Conservation (phyloP, 2,888 invertebrate genomes). For the Brassicogethes aeneus region DNA sequence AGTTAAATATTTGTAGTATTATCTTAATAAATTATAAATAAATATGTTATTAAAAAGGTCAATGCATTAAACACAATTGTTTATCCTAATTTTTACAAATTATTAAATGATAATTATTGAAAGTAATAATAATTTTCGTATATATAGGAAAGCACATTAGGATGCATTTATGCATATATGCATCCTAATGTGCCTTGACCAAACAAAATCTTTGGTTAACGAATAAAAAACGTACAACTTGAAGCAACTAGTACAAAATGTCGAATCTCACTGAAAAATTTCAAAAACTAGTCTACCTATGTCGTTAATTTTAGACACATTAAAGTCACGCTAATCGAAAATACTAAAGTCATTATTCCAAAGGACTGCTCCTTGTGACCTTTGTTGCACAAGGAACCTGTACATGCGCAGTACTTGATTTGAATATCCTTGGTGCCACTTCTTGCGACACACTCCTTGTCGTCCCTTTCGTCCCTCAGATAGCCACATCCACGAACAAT, state of each 20-base stretch:
- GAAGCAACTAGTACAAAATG: background rate
- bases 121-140: too few relatives aligned
- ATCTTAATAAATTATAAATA: too few relatives aligned
- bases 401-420: conserved; percentile 70
- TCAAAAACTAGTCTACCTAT: background rate
- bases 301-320: background rate
- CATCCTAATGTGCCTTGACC: too few relatives aligned
- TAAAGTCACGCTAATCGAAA: background rate
- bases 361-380: conserved; percentile 29
- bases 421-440: conserved; percentile 68
- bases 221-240: too few relatives aligned
- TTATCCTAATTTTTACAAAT: too few relatives aligned
- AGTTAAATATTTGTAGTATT: too few relatives aligned
- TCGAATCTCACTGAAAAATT: background rate
- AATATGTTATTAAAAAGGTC: too few relatives aligned
- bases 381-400: conserved; percentile 66
- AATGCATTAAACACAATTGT: too few relatives aligned
- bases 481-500: conserved; percentile 78
- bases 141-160: too few relatives aligned
- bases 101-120: too few relatives aligned
- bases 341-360: conserved; percentile 2
- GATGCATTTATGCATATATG: too few relatives aligned
- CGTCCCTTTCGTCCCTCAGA: conserved; percentile 53
- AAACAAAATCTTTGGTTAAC: too few relatives aligned
- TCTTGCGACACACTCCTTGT: conserved; percentile 55